A percentile compares a stretch with the other conserved stretches of the same genome.
Evolutionary conservation across 2,113 vertebrate genomes (phyloP).

Genomic region (Alaudala cheleensis): DNA sequence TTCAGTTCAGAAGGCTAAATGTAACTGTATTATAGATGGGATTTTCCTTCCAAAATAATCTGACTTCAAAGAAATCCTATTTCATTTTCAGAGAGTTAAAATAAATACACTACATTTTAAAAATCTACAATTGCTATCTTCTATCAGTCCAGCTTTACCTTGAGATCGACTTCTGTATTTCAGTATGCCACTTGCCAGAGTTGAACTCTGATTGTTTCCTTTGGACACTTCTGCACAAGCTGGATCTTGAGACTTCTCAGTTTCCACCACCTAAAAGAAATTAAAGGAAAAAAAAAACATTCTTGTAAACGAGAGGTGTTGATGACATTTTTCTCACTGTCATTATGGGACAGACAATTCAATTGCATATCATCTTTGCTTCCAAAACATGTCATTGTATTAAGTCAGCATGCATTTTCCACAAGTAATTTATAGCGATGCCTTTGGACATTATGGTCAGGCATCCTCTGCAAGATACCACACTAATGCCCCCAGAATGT

Average conservation of each 20-base stretch:
- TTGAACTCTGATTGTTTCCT: slow-evolving; percentile 79
- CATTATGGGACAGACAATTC: not conserved
- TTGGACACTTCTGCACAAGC: slow-evolving; percentile 71
- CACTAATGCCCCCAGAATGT: not conserved
- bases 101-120: not conserved
- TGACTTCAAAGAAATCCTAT: not conserved
- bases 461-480: not conserved
- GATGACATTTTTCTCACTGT: not conserved
- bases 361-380: not conserved
- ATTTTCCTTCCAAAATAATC: not conserved
- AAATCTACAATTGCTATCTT: not conserved
- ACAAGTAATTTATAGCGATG: not conserved
- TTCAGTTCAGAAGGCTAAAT: not conserved
- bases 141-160: slow-evolving; percentile 68
- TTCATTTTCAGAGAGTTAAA: not conserved
- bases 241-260: slow-evolving; percentile 78
- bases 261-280: slow-evolving; percentile 74
- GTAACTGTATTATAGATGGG: not conserved
- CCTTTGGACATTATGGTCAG: not conserved
- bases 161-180: slow-evolving; percentile 87
- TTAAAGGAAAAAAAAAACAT: not conserved
- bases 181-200: slow-evolving; percentile 73
- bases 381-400: not conserved
- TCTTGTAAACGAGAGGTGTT: not conserved
- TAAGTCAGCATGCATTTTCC: not conserved